A percentile compares a stretch with the other conserved stretches of the same genome.
These are phyloP conservation scores for Myotis daubentonii DNA, from an alignment of 2,797 vertebrate species.

Conservation along the genomic window DNA sequence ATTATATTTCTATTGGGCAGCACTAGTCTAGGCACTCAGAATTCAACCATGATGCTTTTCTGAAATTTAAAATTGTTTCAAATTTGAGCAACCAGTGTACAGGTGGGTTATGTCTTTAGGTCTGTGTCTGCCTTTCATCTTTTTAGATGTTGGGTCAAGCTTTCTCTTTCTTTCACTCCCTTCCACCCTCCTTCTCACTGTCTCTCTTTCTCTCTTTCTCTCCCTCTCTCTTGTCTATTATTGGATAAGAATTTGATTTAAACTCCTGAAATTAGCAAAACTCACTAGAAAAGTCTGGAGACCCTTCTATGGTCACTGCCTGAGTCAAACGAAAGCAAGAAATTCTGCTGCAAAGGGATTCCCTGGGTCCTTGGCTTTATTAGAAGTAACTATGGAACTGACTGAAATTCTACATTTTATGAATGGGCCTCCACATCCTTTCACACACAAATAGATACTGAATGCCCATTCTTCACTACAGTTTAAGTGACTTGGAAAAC, in stretches of 20 bases:
- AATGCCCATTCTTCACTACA: background rate
- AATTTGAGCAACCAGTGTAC: slow-evolving; percentile 45
- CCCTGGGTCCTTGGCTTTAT: slow-evolving; percentile 19
- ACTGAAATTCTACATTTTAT: background rate
- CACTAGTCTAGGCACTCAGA: background rate
- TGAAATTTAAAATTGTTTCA: slow-evolving; percentile 59
- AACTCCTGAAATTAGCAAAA: slow-evolving; percentile 59
- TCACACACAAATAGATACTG: background rate
- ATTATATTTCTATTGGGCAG: slow-evolving; percentile 4
- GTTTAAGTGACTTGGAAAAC: background rate
- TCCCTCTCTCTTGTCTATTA: background rate
- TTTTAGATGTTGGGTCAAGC: slow-evolving; percentile 64
- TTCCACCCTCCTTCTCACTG: background rate
- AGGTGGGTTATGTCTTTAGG: slow-evolving; percentile 70
- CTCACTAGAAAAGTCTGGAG: slow-evolving; percentile 50
- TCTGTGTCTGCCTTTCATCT: slow-evolving; percentile 55
- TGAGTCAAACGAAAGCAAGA: slow-evolving; percentile 53
- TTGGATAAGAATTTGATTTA: slow-evolving; percentile 62
- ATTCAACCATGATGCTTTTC: background rate
- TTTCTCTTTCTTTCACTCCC: background rate
- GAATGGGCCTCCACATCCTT: background rate
- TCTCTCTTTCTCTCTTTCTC: background rate
- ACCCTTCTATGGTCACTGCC: slow-evolving; percentile 59
- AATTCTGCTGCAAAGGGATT: slow-evolving; percentile 19
- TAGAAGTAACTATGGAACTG: background rate